A percentile compares a stretch with the other conserved stretches of the same genome.
Conservation (phyloP, 2,113 vertebrate species). For the Calypte anna region DNA sequence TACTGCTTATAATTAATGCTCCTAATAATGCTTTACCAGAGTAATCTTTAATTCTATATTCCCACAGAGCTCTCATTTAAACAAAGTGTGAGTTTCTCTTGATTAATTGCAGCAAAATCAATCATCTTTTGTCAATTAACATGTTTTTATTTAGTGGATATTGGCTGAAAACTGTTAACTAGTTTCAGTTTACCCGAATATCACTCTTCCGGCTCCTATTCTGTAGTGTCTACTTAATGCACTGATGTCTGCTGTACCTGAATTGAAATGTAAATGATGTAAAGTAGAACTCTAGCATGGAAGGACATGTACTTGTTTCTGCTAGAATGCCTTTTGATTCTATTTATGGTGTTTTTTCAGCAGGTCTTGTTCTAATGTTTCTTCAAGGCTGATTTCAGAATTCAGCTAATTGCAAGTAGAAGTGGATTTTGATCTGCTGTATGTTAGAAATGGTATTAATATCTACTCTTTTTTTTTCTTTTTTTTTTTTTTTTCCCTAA, state of each 20-base stretch:
- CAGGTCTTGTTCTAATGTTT: not conserved
- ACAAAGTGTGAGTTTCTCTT: constrained; percentile 28
- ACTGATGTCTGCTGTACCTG: not conserved
- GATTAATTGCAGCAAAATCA: constrained; percentile 12
- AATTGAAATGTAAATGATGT: not conserved
- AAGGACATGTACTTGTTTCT: not conserved
- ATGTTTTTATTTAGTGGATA: constrained; percentile 15
- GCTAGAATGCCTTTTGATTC: not conserved
- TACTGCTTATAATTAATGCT: constrained; percentile 39
- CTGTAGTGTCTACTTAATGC: not conserved
- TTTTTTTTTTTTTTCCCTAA: not conserved
- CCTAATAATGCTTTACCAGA: constrained; percentile 39
- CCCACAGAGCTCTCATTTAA: constrained; percentile 34
- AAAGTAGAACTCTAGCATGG: not conserved
- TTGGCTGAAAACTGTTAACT: not conserved
- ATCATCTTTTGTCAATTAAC: constrained; percentile 25
- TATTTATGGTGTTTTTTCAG: not conserved
- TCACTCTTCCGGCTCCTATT: not conserved
- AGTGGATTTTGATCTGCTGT: constrained; percentile 32
- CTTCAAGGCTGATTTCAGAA: not conserved
- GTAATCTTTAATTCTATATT: constrained; percentile 50
- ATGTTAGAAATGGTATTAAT: not conserved
- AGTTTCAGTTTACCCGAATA: not conserved
- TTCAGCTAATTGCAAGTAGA: not conserved
- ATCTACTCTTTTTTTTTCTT: not conserved